Evolutionary conservation across 2,797 vertebrate genomes (phyloP), one percentile per base, ranked within the genome.

Genomic region (Typhlichthys eigenmanni): DNA sequence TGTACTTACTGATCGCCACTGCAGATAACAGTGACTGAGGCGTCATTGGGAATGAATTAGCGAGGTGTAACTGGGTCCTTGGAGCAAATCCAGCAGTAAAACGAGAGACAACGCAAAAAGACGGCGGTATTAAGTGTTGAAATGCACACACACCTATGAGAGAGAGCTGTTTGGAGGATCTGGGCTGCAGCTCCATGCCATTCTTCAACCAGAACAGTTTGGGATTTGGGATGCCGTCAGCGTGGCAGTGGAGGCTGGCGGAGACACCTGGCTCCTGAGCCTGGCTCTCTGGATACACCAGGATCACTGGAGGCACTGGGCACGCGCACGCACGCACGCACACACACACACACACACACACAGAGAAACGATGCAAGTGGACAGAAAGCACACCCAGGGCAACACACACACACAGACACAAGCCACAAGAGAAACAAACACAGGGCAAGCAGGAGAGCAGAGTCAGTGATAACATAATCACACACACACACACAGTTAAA

Each of bases 201-300:
- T 99, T 99, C 89, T 99, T 99, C 46, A 99, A 92, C 97, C 97
- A 99, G 54, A 93, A 85, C 66, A 99, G 95, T 66, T 88, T 94
- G 57, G 97, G 97, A 74, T 93, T 92, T 6, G 96, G 97, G 72
- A 99, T 95, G 78, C 97, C 96, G 57, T 98, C 97, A 0, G 96
- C 96, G 0, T 97, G 95, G 77, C 97, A 99, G 49, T 82, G 90
- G 53, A 99, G 92, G 80, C 96, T 98, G 11, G 96, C 95, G 0
- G 94, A 92, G 24, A 97, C 89, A 0, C 97, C 97, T 0, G 96
- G 97, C 86, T 98, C 96, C 90, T 98, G 96, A 0, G 96, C 96
- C 87, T 98, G 97, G 0, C 94, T 95, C 79, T 99, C 97, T 0
- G 97, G 96, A 71, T 97, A 96, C 43, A 99, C 96, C 0, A 98